Conservation (phyloP, 2,113 vertebrate species). For the Lipophrys pholis region DNA sequence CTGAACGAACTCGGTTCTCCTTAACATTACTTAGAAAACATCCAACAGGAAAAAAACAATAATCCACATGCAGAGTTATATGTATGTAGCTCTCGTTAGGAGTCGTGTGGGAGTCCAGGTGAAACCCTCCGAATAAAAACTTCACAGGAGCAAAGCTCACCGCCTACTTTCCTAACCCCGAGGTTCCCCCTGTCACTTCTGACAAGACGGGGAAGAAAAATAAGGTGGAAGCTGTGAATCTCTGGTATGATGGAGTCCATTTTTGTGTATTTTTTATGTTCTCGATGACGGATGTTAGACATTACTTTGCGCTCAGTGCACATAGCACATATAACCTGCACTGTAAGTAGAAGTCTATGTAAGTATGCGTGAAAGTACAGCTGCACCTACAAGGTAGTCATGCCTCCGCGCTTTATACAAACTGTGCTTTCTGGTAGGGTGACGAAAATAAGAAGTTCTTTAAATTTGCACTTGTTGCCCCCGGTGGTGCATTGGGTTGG, state of each 20-base stretch:
- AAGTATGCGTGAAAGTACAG: background rate
- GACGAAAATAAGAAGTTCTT: too few relatives aligned
- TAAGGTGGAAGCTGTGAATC: conserved; percentile 10
- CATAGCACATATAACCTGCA: background rate
- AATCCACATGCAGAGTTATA: too few relatives aligned
- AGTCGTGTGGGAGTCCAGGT: conserved; percentile 16
- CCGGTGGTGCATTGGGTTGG: too few relatives aligned
- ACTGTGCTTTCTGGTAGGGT: too few relatives aligned
- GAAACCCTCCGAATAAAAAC: conserved; percentile 9
- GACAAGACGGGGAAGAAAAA: background rate
- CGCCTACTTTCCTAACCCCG: background rate
- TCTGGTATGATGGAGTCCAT: background rate
- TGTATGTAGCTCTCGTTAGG: too few relatives aligned
- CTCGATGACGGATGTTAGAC: background rate
- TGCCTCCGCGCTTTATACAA: background rate
- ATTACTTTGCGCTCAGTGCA: background rate
- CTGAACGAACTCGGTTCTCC: too few relatives aligned
- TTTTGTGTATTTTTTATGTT: background rate
- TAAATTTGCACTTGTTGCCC: too few relatives aligned
- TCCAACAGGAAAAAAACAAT: too few relatives aligned
- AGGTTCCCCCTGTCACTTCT: background rate
- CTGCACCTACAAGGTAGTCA: background rate
- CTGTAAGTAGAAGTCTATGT: too few relatives aligned
- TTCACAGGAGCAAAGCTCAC: conserved; percentile 3
- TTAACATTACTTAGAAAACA: too few relatives aligned